phyloP scores from a whole-genome alignment of 2,888 invertebrate species.

The Eupithecia centaureata region DNA sequence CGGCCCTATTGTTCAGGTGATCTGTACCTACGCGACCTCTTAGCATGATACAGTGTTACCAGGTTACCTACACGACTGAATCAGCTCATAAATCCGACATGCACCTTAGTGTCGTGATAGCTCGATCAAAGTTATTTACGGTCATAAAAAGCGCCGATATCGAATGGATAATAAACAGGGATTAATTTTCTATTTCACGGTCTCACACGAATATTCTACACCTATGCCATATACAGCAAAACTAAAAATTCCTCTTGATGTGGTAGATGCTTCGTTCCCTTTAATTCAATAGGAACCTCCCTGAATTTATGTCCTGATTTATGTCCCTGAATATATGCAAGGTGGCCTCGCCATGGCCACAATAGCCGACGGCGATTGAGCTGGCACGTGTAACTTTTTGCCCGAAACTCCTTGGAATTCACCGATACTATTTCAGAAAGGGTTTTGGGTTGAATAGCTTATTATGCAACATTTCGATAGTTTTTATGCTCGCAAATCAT shows the following conservation, averaged over 20 bases:
- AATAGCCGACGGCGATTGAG: slow-evolving; percentile 78
- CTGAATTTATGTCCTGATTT: slow-evolving; percentile 73
- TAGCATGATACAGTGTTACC: slow-evolving; percentile 59
- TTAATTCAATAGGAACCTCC: slow-evolving; percentile 58
- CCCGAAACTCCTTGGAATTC: slow-evolving; percentile 77
- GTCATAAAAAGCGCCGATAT: slow-evolving; percentile 54
- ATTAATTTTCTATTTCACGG: slow-evolving; percentile 60
- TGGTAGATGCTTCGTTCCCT: slow-evolving; percentile 48
- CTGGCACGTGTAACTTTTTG: slow-evolving; percentile 83
- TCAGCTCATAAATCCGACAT: slow-evolving; percentile 52
- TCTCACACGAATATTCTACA: slow-evolving; percentile 48
- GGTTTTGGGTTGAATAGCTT: slow-evolving; percentile 73
- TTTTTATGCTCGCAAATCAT: slow-evolving; percentile 56
- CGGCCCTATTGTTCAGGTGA: slow-evolving; percentile 53
- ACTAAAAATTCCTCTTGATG: slow-evolving; percentile 37
- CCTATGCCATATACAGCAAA: slow-evolving; percentile 27
- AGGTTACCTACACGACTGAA: slow-evolving; percentile 46
- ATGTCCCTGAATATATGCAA: slow-evolving; percentile 76
- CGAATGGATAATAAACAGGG: slow-evolving; percentile 57
- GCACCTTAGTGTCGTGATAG: slow-evolving; percentile 55
- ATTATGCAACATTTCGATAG: slow-evolving; percentile 76
- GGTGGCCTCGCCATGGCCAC: slow-evolving; percentile 70
- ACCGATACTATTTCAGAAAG: slow-evolving; percentile 67
- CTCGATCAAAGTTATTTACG: slow-evolving; percentile 54
- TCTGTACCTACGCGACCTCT: slow-evolving; percentile 63